Percentiles rank a stretch among this genome's conserved stretches.
phyloP scores from a whole-genome alignment of 2,797 vertebrate species.

The Sphenodon punctatus region DNA sequence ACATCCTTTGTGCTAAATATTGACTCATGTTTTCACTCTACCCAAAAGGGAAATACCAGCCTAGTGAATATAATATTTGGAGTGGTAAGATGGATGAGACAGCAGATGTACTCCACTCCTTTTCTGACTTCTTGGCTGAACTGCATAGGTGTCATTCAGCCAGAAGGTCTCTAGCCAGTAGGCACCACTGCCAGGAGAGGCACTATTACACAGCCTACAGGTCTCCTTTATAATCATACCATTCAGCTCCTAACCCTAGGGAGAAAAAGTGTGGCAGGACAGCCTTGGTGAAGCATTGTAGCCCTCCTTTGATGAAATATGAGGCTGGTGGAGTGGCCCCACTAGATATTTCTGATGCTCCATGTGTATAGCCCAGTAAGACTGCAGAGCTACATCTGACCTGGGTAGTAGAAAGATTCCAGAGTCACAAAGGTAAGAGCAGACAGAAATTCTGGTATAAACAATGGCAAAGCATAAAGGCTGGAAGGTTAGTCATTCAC shows the following conservation, averaged over 20 bases:
- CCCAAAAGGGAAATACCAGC: not conserved
- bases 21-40: too few species aligned
- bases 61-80: not conserved
- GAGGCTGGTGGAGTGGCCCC: not conserved
- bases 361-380: not conserved
- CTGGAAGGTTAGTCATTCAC: not conserved
- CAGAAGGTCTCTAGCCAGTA: not conserved
- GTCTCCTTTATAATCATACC: not conserved
- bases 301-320: not conserved
- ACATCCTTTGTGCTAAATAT: too few species aligned
- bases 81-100: not conserved
- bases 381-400: not conserved
- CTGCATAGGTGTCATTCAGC: not conserved
- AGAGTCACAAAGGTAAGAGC: not conserved
- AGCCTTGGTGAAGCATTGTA: not conserved
- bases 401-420: not conserved
- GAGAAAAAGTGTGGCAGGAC: not conserved
- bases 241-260: fast-evolving
- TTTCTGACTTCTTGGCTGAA: not conserved
- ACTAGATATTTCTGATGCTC: not conserved
- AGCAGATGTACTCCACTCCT: not conserved
- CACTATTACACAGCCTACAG: not conserved
- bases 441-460: not conserved
- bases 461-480: not conserved
- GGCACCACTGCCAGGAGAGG: not conserved